Conservation (phyloP, 1,140 invertebrate species). For the Drosophila bocqueti region DNA sequence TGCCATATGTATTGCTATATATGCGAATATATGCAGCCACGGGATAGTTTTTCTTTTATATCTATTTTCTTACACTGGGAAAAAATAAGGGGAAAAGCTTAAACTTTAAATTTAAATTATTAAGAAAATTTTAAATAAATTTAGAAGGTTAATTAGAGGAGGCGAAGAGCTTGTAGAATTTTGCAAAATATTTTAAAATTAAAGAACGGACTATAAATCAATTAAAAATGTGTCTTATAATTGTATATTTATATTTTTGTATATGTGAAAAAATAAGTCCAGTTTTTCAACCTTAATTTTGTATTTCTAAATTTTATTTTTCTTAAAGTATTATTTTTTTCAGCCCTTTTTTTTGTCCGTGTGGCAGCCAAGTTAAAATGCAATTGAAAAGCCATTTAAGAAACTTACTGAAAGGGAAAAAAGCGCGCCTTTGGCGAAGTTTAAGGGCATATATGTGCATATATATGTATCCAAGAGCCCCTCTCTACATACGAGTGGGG, state of each 20-base stretch:
- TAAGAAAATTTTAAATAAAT: fast-evolving
- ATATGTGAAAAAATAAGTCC: too few relatives aligned
- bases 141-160: not conserved
- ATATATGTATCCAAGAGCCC: not conserved
- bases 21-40: constrained; percentile 4
- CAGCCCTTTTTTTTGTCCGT: not conserved
- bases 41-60: constrained; percentile 22
- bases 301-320: too few relatives aligned
- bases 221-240: too few relatives aligned
- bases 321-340: not conserved
- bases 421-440: constrained; percentile 23
- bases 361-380: constrained; percentile 49
- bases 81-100: not conserved
- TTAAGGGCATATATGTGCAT: constrained; percentile 24
- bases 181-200: not conserved
- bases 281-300: too few relatives aligned
- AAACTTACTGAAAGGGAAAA: constrained; percentile 42
- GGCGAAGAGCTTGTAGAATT: not conserved
- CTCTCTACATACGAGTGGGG: not conserved
- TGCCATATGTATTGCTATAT: constrained; percentile 23
- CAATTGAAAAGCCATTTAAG: constrained; percentile 78
- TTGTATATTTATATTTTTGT: too few relatives aligned
- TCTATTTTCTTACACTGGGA: not conserved
- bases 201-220: not conserved
- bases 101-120: too few relatives aligned